Evolutionary conservation across 2,888 invertebrate genomes (phyloP), one percentile per base, ranked within the genome.

Genomic region (Dysmachus trigonus): DNA sequence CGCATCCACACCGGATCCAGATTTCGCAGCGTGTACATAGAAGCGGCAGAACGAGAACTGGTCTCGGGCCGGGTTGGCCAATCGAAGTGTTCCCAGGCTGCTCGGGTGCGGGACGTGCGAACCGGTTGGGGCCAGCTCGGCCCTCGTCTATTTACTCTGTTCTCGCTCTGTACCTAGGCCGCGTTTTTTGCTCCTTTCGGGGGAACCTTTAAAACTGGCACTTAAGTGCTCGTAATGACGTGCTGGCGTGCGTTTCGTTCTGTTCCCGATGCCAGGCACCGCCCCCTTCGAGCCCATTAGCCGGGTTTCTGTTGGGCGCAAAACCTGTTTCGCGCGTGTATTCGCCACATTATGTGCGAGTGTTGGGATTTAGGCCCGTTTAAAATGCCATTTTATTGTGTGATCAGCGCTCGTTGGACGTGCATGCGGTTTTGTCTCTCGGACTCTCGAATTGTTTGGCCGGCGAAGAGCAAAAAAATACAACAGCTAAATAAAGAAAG

Each of bases 301-400:
- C 41, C 72, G 72, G 41, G 71, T 41, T 41, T 15, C 38, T 72
- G 81, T 10, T 62, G 72, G 71, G 72, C 38, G 31, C n/a, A 72
- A n/a, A 83, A 83, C 83, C 83, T 41, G 53, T 31, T 85, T 53
- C 53, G 33, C 53, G 33, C 31, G 51, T 85, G 74, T 85, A 31
- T 85, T 51, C n/a, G 74, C 30, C 41, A n/a, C 81, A n/a, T n/a
- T n/a, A 10, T 87, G 41, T 71, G 18, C 27, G 86, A 30, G 85
- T 35, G 79, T 41, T 83, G 47, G 84, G 86, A 77, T 62, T n/a
- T 77, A 72, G 84, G 22, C 31, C 83, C 86, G 81, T 47, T 79
- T 77, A 71, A 86, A 86, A 86, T 85, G 84, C 83, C 81, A 84
- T 86, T 87, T 87, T 87, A 88, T 87, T 88, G 86, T 87, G 88